phyloP scores from a whole-genome alignment of 1,140 invertebrate species.

The Aphidius ervi region DNA sequence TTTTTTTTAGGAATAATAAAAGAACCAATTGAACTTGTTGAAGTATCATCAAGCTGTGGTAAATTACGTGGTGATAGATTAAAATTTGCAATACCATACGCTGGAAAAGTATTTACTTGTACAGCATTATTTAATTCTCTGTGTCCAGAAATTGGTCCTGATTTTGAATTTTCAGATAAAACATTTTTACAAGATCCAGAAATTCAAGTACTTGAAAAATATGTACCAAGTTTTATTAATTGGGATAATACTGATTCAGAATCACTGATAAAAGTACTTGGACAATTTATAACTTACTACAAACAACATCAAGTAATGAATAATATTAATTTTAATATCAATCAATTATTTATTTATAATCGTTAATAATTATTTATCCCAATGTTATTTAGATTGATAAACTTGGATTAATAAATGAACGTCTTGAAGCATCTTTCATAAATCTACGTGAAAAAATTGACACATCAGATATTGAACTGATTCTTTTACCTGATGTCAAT shows the following conservation, averaged over 20 bases:
- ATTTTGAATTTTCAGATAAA: slow-evolving; percentile 53
- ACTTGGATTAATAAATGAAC: slow-evolving; percentile 21
- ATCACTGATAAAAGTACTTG: slow-evolving; percentile 54
- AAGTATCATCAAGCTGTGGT: slow-evolving; percentile 15
- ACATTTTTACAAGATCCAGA: slow-evolving; percentile 52
- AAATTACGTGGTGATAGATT: slow-evolving; percentile 34
- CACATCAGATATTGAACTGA: slow-evolving; percentile 43
- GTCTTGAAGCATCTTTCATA: slow-evolving; percentile 36
- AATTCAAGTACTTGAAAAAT: slow-evolving; percentile 45
- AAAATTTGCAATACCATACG: slow-evolving; percentile 36
- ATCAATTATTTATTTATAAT: neutral
- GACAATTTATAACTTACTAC: slow-evolving; percentile 53
- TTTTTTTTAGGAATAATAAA: slow-evolving; percentile 14
- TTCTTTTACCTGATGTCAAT: slow-evolving; percentile 28
- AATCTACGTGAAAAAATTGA: slow-evolving; percentile 30
- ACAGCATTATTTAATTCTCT: slow-evolving; percentile 34
- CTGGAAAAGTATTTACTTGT: slow-evolving; percentile 32
- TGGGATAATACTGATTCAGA: slow-evolving; percentile 56
- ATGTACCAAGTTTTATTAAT: slow-evolving; percentile 55
- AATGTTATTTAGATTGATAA: slow-evolving; percentile 6
- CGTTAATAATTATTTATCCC: neutral
- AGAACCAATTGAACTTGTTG: slow-evolving; percentile 12
- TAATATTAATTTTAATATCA: neutral
- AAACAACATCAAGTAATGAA: slow-evolving; percentile 53
- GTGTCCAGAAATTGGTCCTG: slow-evolving; percentile 34